phyloP scores from a whole-genome alignment of 2,113 vertebrate species.

The Rana temporaria region DNA sequence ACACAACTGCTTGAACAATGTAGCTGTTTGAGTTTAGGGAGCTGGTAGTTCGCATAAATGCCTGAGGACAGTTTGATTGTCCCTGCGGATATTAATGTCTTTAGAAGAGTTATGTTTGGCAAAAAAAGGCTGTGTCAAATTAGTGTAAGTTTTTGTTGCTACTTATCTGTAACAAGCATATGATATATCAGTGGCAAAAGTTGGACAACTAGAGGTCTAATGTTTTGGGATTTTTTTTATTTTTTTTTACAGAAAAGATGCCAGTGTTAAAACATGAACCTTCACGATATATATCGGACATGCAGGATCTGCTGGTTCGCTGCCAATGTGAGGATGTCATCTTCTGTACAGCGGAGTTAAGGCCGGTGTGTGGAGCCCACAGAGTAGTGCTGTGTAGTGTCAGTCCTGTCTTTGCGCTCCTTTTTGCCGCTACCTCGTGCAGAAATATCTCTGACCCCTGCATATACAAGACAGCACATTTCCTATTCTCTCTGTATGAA shows the following conservation, averaged over 20 bases:
- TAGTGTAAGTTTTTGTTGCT: too few relatives aligned
- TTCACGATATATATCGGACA: slow-evolving; percentile 86
- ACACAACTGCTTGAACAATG: too few relatives aligned
- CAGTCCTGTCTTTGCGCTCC: slow-evolving; percentile 90
- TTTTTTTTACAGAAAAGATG: slow-evolving; percentile 80
- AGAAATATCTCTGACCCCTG: slow-evolving; percentile 72
- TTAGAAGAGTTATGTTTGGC: too few relatives aligned
- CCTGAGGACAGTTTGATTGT: too few relatives aligned
- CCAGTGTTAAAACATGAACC: slow-evolving; percentile 87
- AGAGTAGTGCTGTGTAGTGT: slow-evolving; percentile 89
- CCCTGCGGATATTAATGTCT: too few relatives aligned
- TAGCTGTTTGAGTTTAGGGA: too few relatives aligned
- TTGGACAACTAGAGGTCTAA: too few relatives aligned
- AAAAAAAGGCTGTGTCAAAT: too few relatives aligned
- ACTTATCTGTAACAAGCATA: too few relatives aligned
- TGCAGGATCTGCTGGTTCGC: slow-evolving; percentile 87
- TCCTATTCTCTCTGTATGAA: slow-evolving; percentile 77
- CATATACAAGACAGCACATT: slow-evolving; percentile 68
- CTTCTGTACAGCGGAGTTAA: slow-evolving; percentile 82
- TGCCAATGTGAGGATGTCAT: slow-evolving; percentile 91
- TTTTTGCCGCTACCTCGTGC: slow-evolving; percentile 80
- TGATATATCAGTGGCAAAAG: not conserved
- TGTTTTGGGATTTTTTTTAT: not conserved
- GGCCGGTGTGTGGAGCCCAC: slow-evolving; percentile 84
- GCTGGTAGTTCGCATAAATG: too few relatives aligned